Evolutionary conservation across 2,113 vertebrate species (phyloP).

Genomic region (Ovis canadensis): DNA sequence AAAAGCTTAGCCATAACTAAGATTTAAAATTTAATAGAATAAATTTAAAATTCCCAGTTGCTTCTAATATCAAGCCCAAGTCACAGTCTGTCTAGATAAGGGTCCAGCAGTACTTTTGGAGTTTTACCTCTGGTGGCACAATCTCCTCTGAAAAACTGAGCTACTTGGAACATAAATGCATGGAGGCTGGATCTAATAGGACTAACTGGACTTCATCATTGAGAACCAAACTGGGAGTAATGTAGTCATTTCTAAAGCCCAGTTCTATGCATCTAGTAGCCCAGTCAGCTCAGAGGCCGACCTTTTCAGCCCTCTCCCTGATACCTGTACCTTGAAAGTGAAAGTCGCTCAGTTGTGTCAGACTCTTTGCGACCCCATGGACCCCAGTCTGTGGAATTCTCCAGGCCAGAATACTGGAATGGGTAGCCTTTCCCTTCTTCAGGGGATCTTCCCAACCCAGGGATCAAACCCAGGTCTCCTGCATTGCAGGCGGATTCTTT

Average conservation of each 20-base stretch:
- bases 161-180: background rate
- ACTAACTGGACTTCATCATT: background rate
- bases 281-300: background rate
- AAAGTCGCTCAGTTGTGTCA: background rate
- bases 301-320: background rate
- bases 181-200: background rate
- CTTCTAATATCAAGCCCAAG: constrained; percentile 11
- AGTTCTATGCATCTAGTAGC: background rate
- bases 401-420: background rate
- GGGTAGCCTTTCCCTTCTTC: background rate
- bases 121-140: background rate
- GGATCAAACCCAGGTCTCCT: background rate
- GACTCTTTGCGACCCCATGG: background rate
- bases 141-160: background rate
- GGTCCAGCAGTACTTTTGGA: background rate
- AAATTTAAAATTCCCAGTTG: constrained; percentile 36
- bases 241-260: background rate
- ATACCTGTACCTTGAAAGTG: background rate
- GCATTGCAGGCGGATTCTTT: background rate
- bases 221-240: constrained; percentile 1
- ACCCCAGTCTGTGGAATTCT: background rate
- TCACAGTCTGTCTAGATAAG: background rate
- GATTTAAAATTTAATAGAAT: background rate
- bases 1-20: background rate
- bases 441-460: background rate